A percentile compares a stretch with the other conserved stretches of the same genome.
phyloP scores from a whole-genome alignment of 2,113 vertebrate species.

The Rhipidura dahli region DNA sequence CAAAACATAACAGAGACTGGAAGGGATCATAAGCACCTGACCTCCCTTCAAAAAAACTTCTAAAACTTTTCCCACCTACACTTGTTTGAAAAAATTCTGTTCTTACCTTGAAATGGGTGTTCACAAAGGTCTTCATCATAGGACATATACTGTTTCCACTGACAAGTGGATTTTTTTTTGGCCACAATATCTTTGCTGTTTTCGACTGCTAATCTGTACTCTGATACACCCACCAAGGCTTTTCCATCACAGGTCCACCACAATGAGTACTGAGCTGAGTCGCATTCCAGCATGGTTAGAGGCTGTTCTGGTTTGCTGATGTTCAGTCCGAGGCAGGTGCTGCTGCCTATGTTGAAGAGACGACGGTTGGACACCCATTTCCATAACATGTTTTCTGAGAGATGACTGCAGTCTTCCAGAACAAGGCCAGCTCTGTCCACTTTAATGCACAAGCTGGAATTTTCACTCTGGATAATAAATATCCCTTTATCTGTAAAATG shows the following conservation, averaged over 20 bases:
- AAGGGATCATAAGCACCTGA: neutral
- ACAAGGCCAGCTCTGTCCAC: conserved; percentile 70
- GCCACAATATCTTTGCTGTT: conserved; percentile 72
- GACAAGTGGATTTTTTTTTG: conserved; percentile 62
- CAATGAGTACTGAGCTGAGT: conserved; percentile 67
- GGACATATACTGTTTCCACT: conserved; percentile 83
- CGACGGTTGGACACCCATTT: conserved; percentile 89
- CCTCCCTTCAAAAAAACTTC: neutral
- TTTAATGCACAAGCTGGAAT: conserved; percentile 77
- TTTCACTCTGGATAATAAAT: conserved; percentile 85
- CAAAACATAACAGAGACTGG: neutral
- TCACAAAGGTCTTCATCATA: conserved; percentile 82
- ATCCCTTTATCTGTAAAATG: conserved; percentile 84
- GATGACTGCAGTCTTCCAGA: conserved; percentile 78
- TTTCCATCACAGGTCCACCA: conserved; percentile 84
- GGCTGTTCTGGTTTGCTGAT: conserved; percentile 71
- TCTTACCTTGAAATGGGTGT: conserved; percentile 84
- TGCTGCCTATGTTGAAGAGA: conserved; percentile 86
- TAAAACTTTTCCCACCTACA: neutral
- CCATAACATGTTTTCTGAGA: conserved; percentile 85
- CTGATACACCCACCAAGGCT: conserved; percentile 72
- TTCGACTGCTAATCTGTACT: conserved; percentile 75
- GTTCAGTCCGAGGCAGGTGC: conserved; percentile 85
- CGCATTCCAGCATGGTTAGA: conserved; percentile 80
- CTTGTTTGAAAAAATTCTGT: neutral